Evolutionary conservation across 1,140 invertebrate species (phyloP), one percentile per base, ranked within the genome.

Genomic region (Solenopsis invicta): DNA sequence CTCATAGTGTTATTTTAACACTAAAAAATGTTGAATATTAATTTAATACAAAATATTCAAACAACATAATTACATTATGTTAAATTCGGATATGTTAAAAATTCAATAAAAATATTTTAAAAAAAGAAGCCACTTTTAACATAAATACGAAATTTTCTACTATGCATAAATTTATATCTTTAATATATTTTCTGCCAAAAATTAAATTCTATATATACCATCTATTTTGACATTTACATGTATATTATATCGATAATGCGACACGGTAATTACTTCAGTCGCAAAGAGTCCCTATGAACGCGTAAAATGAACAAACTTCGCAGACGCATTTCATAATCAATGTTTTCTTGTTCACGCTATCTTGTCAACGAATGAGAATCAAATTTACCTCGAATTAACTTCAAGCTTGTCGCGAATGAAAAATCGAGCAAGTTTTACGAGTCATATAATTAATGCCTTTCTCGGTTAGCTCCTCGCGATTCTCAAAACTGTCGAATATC

Each of bases 401-500:
- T 56, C 37, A 13, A 16, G 52, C 52, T 72, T 82, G 50, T 59
- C 67, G 16, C 67, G 64, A 54, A 12, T 69, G 48, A 69, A 54
- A 81, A 71, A 81, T 82, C 64, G 52, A n/a, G 24, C 3, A 59
- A 82, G 45, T 82, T 71, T 59, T 16, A 45, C 24, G 13, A 72
- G 37, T 72, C 66, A 56, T 52, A 50, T 82, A 72, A 82, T 72
- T 72, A 45, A 82, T 24, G 37, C 41, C 66, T 21, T 16, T 72
- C 78, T 72, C 78, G 24, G 52, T 72, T 72, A 72, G 48, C 41
- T 48, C 59, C 52, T 72, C 52, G 18, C 67, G 50, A 72, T 72
- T 82, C 54, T 61, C 37, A 61, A 82, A 82, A 82, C 52, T 59
- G 37, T 72, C 52, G 67, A 82, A 48, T 59, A 45, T 59, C 52